Percentiles rank a stretch among this genome's conserved stretches.
phyloP scores from a whole-genome alignment of 2,113 vertebrate genomes.

The Perccottus glenii region DNA sequence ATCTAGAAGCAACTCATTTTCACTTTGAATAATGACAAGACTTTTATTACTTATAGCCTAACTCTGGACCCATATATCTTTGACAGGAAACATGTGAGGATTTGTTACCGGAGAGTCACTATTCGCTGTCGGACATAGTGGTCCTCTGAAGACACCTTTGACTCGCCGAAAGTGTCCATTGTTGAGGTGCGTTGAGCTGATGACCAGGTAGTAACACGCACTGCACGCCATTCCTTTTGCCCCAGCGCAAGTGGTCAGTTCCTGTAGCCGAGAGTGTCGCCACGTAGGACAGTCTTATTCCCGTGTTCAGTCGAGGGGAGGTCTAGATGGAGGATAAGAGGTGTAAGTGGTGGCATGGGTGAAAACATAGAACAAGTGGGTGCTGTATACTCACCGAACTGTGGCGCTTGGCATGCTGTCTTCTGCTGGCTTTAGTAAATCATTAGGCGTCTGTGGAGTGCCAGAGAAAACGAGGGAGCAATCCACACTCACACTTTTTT shows the following conservation, averaged over 20 bases:
- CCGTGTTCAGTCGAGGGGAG: conserved; percentile 27
- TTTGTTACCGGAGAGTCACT: conserved; percentile 88
- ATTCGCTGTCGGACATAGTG: conserved; percentile 86
- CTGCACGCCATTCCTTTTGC: conserved; percentile 89
- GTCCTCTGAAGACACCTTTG: conserved; percentile 97
- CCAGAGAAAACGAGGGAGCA: conserved; percentile 46
- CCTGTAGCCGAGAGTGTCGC: background rate
- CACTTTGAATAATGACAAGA: too few species aligned
- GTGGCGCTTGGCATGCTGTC: conserved; percentile 59
- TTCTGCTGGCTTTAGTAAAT: conserved; percentile 55
- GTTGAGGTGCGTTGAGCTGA: conserved; percentile 98
- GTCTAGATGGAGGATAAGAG: conserved; percentile 10
- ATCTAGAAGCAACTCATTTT: background rate
- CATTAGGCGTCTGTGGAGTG: conserved; percentile 67
- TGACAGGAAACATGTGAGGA: too few species aligned
- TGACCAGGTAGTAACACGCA: conserved; percentile 96
- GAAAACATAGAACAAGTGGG: conserved; percentile 5
- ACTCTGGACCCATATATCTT: too few species aligned
- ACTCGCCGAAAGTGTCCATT: conserved; percentile 97
- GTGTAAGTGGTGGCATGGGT: conserved; percentile 8
- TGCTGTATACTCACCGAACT: conserved; percentile 47
- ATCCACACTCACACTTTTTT: conserved; percentile 30
- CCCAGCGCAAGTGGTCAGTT: conserved; percentile 64
- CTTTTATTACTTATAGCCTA: too few species aligned
- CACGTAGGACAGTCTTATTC: conserved; percentile 29